These are phyloP conservation scores for Podarcis muralis DNA, from an alignment of 2,113 vertebrate species.

Conservation along the genomic window DNA sequence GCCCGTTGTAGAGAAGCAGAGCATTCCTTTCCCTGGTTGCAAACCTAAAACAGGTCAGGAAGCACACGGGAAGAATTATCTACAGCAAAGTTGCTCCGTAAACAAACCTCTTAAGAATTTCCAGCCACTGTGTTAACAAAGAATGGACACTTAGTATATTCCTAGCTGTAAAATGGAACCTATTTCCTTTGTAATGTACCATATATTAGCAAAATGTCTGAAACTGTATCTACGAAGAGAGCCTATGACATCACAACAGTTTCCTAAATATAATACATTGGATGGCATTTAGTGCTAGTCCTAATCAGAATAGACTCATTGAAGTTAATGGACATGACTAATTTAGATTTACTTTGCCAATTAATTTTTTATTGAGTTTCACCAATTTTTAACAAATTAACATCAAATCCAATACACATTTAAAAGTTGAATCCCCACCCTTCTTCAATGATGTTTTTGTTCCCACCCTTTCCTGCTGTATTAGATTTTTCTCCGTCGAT, in stretches of 20 bases:
- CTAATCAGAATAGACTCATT: too few species aligned
- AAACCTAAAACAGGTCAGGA: constrained; percentile 78
- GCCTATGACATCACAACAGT: too few species aligned
- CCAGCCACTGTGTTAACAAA: not conserved
- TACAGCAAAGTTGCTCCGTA: not conserved
- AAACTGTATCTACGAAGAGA: too few species aligned
- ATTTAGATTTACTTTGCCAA: too few species aligned
- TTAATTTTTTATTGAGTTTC: too few species aligned
- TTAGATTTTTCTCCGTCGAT: too few species aligned
- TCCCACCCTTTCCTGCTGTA: not conserved
- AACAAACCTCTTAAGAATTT: not conserved
- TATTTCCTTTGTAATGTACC: not conserved
- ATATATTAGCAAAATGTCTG: not conserved
- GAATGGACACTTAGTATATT: not conserved
- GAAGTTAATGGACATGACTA: too few species aligned
- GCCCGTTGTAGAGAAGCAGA: constrained; percentile 93
- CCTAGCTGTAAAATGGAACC: not conserved
- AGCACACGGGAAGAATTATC: not conserved
- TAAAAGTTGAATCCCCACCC: not conserved
- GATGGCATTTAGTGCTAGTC: too few species aligned
- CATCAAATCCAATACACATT: not conserved
- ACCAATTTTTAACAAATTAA: too few species aligned
- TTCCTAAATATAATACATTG: too few species aligned
- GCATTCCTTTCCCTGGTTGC: constrained; percentile 89
- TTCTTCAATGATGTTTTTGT: not conserved